Percentiles rank a stretch among this genome's conserved stretches.
These are phyloP conservation scores for Nibea coibor DNA, from an alignment of 2,113 vertebrate genomes.

Conservation along the genomic window DNA sequence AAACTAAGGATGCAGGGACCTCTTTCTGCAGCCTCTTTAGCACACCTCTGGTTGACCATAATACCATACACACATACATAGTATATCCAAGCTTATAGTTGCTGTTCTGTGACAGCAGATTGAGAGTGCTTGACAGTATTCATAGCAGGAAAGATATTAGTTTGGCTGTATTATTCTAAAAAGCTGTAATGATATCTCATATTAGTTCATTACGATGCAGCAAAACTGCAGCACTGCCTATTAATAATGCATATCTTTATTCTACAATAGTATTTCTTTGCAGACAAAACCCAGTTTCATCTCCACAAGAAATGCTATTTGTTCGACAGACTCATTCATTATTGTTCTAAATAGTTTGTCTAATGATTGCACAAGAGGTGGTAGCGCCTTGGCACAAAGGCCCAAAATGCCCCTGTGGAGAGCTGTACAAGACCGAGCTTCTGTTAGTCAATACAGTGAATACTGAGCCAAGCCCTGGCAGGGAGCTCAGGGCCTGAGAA, in stretches of 20 bases:
- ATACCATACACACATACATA: neutral
- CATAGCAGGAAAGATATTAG: neutral
- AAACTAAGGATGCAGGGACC: constrained; percentile 43
- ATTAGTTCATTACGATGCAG: neutral
- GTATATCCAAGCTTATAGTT: neutral
- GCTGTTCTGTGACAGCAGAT: neutral
- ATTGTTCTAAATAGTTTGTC: constrained; percentile 26
- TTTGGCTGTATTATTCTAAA: neutral
- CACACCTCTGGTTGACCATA: constrained; percentile 21
- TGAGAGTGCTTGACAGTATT: neutral
- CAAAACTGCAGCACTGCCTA: neutral
- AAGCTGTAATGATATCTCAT: constrained; percentile 8
- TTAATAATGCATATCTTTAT: constrained; percentile 9
- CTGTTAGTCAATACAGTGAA: constrained; percentile 40
- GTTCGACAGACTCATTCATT: constrained; percentile 38
- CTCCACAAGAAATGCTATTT: constrained; percentile 20
- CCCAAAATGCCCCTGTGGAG: constrained; percentile 13
- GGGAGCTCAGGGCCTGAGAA: constrained; percentile 43
- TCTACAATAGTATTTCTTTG: constrained; percentile 4
- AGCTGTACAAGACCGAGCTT: constrained; percentile 6
- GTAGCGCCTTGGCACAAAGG: constrained; percentile 31
- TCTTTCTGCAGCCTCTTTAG: constrained; percentile 18
- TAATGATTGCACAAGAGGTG: constrained; percentile 42
- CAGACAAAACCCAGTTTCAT: constrained; percentile 24
- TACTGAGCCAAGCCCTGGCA: constrained; percentile 36